Base-by-base conservation (phyloP, 64 coral and sea anemone species). In the Porites lutea region DNA sequence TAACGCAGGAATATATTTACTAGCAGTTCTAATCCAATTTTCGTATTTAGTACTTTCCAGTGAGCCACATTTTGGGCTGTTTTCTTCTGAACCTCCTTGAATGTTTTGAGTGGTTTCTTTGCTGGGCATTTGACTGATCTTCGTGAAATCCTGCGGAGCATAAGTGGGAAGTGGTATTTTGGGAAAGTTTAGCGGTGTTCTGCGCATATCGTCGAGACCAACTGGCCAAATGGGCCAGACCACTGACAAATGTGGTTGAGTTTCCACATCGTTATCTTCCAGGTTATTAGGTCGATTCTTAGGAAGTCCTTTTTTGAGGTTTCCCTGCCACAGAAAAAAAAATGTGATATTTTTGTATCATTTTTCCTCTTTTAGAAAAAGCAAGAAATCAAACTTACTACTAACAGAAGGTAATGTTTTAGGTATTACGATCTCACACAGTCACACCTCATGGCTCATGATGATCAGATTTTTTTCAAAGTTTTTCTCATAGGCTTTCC, bases 141-240 rank as follows among this genome's bases (percentile, higher is more conserved):
- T 84, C 22, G 62, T n/a, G 18, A 84, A 84, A 43, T 84, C 81
- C 59, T 49, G 46, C 1, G 62, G 8, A 51, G 62, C 52, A 18
- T 84, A 69, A 1, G 9, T 51, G 5, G 81, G 81, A 2, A 69
- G 62, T 47, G 63, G 61, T 51, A 69, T 68, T 19, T 84, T 84
- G 16, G 63, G 61, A 21, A 13, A 84, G 23, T 84, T 84, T 2
- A 68, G 81, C 11, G 81, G 63, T 2, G 47, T 51, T 84, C 68
- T 84, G 45, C 44, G 15, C 47, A 69, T 84, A n/a, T 84, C 53
- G 63, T 51, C 66, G 16, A 52, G 63, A 8, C 81, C 81, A 21
- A 69, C 81, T 13, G 81, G 81, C 62, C 81, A 84, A 21, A 68
- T 84, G 81, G 81, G 81, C 81, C 81, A 84, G 3, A 68, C 81